phyloP scores from a whole-genome alignment of 2,113 vertebrate genomes.

The Cyanoderma ruficeps region DNA sequence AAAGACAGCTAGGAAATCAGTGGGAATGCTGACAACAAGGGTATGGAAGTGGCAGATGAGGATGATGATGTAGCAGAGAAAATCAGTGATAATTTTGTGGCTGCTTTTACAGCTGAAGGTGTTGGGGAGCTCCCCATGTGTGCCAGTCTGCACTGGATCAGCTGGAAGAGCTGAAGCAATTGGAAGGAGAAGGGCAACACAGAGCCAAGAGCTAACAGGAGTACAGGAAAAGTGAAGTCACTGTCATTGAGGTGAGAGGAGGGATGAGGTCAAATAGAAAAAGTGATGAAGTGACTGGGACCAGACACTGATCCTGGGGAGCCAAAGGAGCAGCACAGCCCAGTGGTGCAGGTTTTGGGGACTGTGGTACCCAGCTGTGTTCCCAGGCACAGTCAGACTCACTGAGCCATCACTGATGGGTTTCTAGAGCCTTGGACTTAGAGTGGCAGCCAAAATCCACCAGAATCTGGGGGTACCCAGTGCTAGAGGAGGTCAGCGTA shows the following conservation, averaged over 20 bases:
- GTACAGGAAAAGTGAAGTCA: background rate
- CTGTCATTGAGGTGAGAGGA: background rate
- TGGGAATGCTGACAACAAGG: background rate
- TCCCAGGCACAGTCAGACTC: background rate
- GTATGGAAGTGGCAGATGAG: background rate
- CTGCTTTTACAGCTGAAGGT: background rate
- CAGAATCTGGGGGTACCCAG: background rate
- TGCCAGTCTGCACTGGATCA: background rate
- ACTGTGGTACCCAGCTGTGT: background rate
- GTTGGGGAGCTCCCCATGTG: background rate
- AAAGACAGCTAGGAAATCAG: background rate
- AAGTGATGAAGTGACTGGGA: background rate
- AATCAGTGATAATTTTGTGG: background rate
- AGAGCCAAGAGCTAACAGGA: background rate
- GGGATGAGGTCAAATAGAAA: background rate
- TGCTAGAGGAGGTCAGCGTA: background rate
- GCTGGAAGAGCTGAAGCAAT: background rate
- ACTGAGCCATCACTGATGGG: background rate
- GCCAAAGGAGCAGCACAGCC: background rate
- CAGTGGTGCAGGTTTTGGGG: accelerated
- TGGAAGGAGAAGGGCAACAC: background rate
- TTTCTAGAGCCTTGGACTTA: background rate
- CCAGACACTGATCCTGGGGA: background rate
- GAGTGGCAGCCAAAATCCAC: background rate
- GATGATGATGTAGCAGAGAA: background rate